phyloP scores from a whole-genome alignment of 2,797 vertebrate species.

The Propithecus perrieri region DNA sequence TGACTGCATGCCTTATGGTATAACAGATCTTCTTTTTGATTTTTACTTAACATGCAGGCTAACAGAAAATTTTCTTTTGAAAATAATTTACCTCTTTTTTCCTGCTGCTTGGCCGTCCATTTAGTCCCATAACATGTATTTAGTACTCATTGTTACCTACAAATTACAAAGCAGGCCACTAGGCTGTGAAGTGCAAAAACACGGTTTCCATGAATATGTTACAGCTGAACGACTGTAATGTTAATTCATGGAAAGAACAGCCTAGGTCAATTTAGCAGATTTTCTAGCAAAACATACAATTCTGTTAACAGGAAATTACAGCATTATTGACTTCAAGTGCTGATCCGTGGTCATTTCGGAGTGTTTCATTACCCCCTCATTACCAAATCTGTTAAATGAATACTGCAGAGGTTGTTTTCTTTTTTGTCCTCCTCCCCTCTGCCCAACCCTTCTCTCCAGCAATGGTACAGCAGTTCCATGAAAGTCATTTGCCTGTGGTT shows the following conservation, averaged over 20 bases:
- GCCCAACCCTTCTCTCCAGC: slow-evolving; percentile 86
- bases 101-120: slow-evolving; percentile 72
- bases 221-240: slow-evolving; percentile 82
- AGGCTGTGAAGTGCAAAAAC: slow-evolving; percentile 76
- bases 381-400: slow-evolving; percentile 87
- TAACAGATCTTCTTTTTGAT: neutral
- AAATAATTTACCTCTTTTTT: slow-evolving; percentile 58
- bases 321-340: slow-evolving; percentile 87
- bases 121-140: slow-evolving; percentile 75
- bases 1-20: neutral
- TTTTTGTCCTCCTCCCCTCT: slow-evolving; percentile 53
- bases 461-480: slow-evolving; percentile 96
- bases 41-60: slow-evolving; percentile 55
- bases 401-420: slow-evolving; percentile 78
- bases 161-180: slow-evolving; percentile 71
- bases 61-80: slow-evolving; percentile 60
- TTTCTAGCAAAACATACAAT: slow-evolving; percentile 85
- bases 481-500: slow-evolving; percentile 95
- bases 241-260: slow-evolving; percentile 86
- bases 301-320: slow-evolving; percentile 88
- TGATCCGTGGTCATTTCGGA: slow-evolving; percentile 86
- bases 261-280: slow-evolving; percentile 85
- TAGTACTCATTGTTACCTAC: slow-evolving; percentile 79
- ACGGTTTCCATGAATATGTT: slow-evolving; percentile 82
- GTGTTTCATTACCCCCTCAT: slow-evolving; percentile 87